Conservation (phyloP, 2,797 vertebrate species). For the Etheostoma perlongum region DNA sequence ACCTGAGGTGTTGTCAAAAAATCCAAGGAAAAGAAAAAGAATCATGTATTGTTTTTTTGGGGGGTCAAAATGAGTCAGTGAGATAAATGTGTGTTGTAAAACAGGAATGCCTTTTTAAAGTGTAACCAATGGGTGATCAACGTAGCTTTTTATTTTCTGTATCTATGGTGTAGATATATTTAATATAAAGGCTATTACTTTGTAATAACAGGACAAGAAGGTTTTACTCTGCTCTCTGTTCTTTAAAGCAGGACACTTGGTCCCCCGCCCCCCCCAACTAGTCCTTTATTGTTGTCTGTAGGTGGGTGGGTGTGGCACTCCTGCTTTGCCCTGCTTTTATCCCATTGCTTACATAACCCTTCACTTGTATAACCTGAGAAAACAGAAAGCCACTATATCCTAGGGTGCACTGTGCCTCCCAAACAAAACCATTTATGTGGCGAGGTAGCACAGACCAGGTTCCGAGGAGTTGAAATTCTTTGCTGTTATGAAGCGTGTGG, state of each 20-base stretch:
- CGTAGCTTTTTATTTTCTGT: not conserved
- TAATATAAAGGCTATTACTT: constrained; percentile 6
- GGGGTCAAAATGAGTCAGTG: constrained; percentile 2
- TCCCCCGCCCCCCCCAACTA: not conserved
- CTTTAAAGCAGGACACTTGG: constrained; percentile 12
- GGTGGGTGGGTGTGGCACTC: constrained; percentile 12
- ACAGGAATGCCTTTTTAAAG: not conserved
- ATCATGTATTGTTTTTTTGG: constrained; percentile 4
- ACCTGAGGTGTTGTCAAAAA: constrained; percentile 21
- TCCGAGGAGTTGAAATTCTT: constrained; percentile 20
- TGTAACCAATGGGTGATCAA: not conserved
- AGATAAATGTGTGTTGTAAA: not conserved
- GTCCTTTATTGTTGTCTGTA: constrained; percentile 7
- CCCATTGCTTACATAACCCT: constrained; percentile 35
- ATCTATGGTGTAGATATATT: not conserved
- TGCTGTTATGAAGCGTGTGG: constrained; percentile 45
- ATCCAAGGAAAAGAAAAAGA: not conserved
- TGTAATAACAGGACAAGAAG: not conserved
- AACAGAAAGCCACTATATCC: constrained; percentile 30
- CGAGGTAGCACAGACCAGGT: not conserved
- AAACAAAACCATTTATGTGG: constrained; percentile 46
- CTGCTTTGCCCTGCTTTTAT: constrained; percentile 35
- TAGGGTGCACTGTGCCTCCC: constrained; percentile 17
- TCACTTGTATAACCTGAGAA: constrained; percentile 41
- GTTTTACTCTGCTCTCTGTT: not conserved